A percentile compares a stretch with the other conserved stretches of the same genome.
Conservation (phyloP, 2,113 vertebrate genomes). For the Corythornis madagascariensis region DNA sequence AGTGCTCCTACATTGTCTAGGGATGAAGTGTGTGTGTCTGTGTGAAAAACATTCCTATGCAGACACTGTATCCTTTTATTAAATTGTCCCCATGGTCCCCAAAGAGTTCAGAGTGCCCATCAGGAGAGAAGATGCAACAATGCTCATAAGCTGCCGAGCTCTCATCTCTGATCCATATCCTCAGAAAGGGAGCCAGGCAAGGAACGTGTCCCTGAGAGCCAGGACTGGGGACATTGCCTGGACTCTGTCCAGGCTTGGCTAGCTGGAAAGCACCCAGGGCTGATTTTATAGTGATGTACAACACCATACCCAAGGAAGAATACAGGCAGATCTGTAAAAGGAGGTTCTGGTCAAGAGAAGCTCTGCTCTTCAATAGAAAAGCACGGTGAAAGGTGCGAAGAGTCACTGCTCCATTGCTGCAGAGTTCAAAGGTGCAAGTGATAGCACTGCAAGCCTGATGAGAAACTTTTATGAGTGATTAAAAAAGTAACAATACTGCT, state of each 20-base stretch:
- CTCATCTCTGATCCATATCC: constrained; percentile 16
- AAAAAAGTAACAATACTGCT: neutral
- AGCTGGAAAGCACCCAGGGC: constrained; percentile 6
- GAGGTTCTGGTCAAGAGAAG: neutral
- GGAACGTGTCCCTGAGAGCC: neutral
- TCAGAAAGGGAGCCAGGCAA: constrained; percentile 9
- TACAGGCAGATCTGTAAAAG: neutral
- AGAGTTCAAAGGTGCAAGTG: neutral
- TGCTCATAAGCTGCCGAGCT: constrained; percentile 10
- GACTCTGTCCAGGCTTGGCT: neutral
- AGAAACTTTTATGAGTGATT: neutral
- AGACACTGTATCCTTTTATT: neutral
- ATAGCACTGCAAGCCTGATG: neutral
- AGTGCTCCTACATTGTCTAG: constrained; percentile 2
- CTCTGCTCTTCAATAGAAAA: neutral
- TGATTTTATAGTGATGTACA: neutral
- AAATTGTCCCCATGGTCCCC: constrained; percentile 13
- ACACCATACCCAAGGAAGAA: neutral
- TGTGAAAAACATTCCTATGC: constrained; percentile 49
- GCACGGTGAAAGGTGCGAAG: neutral
- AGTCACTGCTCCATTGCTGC: neutral
- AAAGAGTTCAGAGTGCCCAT: neutral
- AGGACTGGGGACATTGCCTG: neutral
- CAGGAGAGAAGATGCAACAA: neutral
- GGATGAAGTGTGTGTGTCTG: neutral